These are phyloP conservation scores for Saccopteryx bilineata DNA, from an alignment of 2,113 vertebrate genomes.

Conservation along the genomic window DNA sequence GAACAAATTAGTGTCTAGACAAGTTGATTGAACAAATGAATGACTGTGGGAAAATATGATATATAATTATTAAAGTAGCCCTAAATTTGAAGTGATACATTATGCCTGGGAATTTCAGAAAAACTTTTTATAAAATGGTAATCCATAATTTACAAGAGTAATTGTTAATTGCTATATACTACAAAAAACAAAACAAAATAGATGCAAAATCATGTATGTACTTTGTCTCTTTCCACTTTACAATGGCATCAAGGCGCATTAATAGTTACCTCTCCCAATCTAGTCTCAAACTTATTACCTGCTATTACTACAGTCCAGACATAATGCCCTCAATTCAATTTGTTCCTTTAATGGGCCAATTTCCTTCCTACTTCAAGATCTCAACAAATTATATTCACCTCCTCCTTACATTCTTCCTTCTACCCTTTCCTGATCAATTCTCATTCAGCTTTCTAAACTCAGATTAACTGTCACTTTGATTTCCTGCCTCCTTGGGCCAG, in stretches of 20 bases:
- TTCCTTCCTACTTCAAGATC: not conserved
- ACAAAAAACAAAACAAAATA: not conserved
- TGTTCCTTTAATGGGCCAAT: not conserved
- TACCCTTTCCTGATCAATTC: not conserved
- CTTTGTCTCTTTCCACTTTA: not conserved
- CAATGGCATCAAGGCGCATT: not conserved
- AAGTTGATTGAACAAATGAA: not conserved
- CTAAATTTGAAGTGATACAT: not conserved
- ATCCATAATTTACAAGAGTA: not conserved
- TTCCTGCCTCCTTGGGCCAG: not conserved
- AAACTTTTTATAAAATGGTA: not conserved
- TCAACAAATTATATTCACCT: not conserved
- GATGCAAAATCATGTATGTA: not conserved
- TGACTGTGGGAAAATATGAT: not conserved
- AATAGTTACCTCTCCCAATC: not conserved
- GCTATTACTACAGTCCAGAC: not conserved
- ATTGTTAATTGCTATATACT: not conserved
- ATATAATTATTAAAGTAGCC: not conserved
- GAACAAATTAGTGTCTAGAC: not conserved
- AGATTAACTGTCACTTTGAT: not conserved
- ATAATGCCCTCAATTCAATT: not conserved
- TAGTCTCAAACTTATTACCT: not conserved
- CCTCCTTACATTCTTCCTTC: not conserved
- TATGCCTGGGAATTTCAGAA: not conserved
- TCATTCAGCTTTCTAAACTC: not conserved